phyloP scores from a whole-genome alignment of 2,113 vertebrate species.

The Dendropsophus ebraccatus region DNA sequence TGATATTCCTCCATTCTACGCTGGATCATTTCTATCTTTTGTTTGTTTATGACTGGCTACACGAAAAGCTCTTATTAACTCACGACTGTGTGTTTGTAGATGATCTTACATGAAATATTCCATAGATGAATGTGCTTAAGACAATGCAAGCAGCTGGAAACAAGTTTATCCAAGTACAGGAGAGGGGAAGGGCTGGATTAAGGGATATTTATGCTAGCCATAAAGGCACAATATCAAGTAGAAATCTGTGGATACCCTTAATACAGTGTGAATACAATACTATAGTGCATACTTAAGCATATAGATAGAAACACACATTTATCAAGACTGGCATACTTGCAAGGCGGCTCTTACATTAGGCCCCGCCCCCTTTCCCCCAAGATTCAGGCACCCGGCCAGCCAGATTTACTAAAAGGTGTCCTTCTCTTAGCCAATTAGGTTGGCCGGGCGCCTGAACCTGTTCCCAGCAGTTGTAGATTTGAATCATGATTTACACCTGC shows the following conservation, averaged over 20 bases:
- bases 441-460: no score
- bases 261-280: no score
- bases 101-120: constrained; percentile 7
- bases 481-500: no score
- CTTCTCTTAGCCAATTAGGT: no score
- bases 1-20: neutral
- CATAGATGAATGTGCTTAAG: neutral
- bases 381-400: no score
- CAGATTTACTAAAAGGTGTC: no score
- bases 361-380: no score
- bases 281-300: no score
- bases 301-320: no score
- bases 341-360: no score
- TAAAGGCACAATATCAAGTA: neutral
- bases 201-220: neutral
- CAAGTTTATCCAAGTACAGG: neutral
- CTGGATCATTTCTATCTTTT: constrained; percentile 1
- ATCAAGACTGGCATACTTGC: no score
- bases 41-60: neutral
- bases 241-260: neutral
- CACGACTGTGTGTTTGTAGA: neutral
- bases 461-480: no score
- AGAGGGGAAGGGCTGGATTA: neutral
- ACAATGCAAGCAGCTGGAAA: neutral
- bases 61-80: neutral